Evolutionary conservation across 2,113 vertebrate genomes (phyloP).

Genomic region (Rattus rattus): DNA sequence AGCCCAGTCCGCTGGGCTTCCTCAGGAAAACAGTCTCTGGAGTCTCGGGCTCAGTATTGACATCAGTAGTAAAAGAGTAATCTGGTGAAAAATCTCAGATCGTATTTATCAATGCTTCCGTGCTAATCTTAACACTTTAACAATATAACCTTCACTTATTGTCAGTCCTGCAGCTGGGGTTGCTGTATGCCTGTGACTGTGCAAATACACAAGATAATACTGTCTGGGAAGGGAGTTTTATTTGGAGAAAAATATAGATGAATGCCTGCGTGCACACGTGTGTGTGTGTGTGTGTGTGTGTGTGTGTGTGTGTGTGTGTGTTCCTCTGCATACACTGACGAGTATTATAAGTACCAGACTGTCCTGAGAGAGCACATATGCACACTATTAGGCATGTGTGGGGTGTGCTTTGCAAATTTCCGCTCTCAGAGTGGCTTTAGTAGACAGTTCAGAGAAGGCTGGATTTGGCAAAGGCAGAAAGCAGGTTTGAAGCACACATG

Average conservation of each 20-base stretch:
- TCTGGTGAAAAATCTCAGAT: neutral
- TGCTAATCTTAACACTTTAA: neutral
- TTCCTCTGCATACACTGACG: neutral
- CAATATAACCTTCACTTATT: neutral
- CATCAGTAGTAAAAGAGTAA: neutral
- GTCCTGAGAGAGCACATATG: neutral
- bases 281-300: rapidly evolving
- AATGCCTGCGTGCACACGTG: rapidly evolving
- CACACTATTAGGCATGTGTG: neutral
- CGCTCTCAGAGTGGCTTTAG: neutral
- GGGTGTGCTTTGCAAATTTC: neutral
- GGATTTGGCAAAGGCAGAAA: neutral
- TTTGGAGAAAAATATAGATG: neutral
- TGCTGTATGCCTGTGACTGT: neutral
- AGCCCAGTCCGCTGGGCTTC: neutral
- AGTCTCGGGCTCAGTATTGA: neutral
- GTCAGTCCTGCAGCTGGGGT: neutral
- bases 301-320: neutral
- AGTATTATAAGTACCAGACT: neutral
- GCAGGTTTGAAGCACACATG: neutral
- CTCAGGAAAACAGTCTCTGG: neutral
- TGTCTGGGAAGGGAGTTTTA: conserved; percentile 15
- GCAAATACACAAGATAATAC: neutral
- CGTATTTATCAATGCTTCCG: neutral
- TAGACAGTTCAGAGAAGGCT: neutral